A percentile compares a stretch with the other conserved stretches of the same genome.
phyloP scores from a whole-genome alignment of 2,888 invertebrate species.

The Parascotia fuliginaria region DNA sequence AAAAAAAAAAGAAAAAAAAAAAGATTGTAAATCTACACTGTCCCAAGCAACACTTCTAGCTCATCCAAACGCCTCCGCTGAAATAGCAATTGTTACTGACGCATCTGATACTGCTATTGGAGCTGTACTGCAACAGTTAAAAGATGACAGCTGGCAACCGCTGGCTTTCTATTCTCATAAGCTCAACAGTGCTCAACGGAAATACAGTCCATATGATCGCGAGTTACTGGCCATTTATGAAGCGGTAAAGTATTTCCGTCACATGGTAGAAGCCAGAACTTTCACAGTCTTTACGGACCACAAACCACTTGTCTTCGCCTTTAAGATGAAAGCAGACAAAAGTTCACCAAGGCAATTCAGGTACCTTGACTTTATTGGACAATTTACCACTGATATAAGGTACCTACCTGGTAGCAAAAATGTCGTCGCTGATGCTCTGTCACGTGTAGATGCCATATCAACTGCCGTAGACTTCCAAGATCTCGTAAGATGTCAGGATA shows the following conservation, averaged over 20 bases:
- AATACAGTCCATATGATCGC: too few species aligned
- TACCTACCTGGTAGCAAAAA: constrained; percentile 34
- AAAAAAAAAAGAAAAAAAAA: too few species aligned
- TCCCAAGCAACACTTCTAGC: constrained; percentile 47
- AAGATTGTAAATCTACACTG: constrained; percentile 43
- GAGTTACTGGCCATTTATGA: too few species aligned
- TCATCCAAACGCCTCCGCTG: constrained; percentile 47
- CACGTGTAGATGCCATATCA: constrained; percentile 34
- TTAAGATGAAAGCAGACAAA: constrained; percentile 39
- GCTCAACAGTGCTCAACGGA: too few species aligned
- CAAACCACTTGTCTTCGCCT: constrained; percentile 49
- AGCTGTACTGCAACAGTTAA: constrained; percentile 58
- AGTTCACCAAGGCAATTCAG: constrained; percentile 43
- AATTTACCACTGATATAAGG: constrained; percentile 35
- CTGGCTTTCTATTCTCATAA: constrained; percentile 55
- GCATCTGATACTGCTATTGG: constrained; percentile 62
- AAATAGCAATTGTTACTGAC: constrained; percentile 51
- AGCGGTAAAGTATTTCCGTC: too few species aligned
- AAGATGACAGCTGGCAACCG: constrained; percentile 46
- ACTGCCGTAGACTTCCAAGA: neutral
- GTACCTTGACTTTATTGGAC: constrained; percentile 33
- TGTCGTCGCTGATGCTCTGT: constrained; percentile 44
- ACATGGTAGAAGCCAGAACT: constrained; percentile 14
- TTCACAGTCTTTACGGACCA: constrained; percentile 38
- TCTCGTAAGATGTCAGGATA: neutral